Percentiles rank a stretch among this genome's conserved stretches.
These are phyloP conservation scores for Corvus cornix DNA, from an alignment of 2,113 vertebrate genomes.

Conservation along the genomic window DNA sequence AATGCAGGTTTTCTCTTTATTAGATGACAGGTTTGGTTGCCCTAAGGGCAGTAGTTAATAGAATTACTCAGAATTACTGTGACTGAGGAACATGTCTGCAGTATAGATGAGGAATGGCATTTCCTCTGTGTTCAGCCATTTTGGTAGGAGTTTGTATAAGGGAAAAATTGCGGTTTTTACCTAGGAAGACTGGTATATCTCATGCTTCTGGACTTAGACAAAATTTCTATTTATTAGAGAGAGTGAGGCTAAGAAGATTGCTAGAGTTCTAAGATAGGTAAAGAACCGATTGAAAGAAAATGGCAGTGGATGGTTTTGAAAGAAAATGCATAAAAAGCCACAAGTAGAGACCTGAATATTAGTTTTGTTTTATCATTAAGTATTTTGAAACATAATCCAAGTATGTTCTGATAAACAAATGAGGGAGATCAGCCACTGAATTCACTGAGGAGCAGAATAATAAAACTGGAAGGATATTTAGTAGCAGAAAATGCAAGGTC, in stretches of 20 bases:
- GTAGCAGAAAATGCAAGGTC: not conserved
- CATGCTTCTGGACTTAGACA: not conserved
- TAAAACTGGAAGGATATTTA: not conserved
- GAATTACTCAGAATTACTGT: not conserved
- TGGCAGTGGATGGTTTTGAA: not conserved
- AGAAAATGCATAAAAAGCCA: not conserved
- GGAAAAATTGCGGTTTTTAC: rapidly evolving
- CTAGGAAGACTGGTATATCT: not conserved
- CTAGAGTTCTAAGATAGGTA: not conserved
- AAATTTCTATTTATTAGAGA: not conserved
- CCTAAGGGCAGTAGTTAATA: not conserved
- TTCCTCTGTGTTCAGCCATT: not conserved
- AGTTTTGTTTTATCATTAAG: not conserved
- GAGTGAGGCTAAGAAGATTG: not conserved
- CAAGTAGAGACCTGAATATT: not conserved
- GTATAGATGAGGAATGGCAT: not conserved
- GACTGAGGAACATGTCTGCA: not conserved
- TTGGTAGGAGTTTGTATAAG: not conserved
- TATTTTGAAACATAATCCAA: not conserved
- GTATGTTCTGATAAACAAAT: not conserved
- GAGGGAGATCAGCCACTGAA: not conserved
- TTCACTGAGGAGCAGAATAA: not conserved
- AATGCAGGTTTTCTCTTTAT: not conserved
- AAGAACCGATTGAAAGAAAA: not conserved
- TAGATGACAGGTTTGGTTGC: not conserved